phyloP scores from a whole-genome alignment of 2,888 invertebrate genomes.

The Rhingia rostrata region DNA sequence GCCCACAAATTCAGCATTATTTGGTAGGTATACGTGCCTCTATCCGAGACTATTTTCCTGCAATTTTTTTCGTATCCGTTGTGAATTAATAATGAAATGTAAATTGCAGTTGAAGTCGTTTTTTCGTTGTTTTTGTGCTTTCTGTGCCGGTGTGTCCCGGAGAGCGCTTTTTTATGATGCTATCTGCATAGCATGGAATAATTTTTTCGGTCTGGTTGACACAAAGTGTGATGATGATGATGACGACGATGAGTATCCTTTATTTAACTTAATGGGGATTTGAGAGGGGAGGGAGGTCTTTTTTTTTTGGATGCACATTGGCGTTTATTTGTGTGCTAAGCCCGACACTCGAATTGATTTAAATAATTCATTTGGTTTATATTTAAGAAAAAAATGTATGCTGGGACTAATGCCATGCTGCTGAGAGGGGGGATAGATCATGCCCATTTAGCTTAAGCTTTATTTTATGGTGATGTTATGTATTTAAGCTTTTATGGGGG shows the following conservation, averaged over 20 bases:
- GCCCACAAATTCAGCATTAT: slow-evolving; percentile 5
- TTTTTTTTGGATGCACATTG: background rate
- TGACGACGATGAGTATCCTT: slow-evolving; percentile 53
- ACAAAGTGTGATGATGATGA: slow-evolving; percentile 61
- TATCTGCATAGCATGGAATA: slow-evolving; percentile 48
- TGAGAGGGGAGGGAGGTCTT: background rate
- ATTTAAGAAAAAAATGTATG: slow-evolving; percentile 10
- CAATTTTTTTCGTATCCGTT: slow-evolving; percentile 6
- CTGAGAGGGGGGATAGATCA: background rate
- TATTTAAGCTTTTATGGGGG: no score
- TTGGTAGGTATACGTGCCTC: slow-evolving; percentile 3
- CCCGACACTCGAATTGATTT: slow-evolving; percentile 46
- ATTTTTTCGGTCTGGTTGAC: slow-evolving; percentile 68
- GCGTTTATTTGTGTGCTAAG: background rate
- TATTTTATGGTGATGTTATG: no score
- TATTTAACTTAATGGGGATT: slow-evolving; percentile 37
- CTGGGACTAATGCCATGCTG: background rate
- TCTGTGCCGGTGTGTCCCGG: slow-evolving; percentile 9
- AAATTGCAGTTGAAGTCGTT: slow-evolving; percentile 62
- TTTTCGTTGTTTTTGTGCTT: background rate
- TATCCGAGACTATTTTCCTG: slow-evolving; percentile 16
- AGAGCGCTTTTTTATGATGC: background rate
- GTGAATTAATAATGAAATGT: slow-evolving; percentile 72
- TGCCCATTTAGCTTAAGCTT: background rate
- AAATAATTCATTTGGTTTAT: slow-evolving; percentile 44